Conservation (phyloP, 1,140 invertebrate species). For the Melanaphis sacchari region DNA sequence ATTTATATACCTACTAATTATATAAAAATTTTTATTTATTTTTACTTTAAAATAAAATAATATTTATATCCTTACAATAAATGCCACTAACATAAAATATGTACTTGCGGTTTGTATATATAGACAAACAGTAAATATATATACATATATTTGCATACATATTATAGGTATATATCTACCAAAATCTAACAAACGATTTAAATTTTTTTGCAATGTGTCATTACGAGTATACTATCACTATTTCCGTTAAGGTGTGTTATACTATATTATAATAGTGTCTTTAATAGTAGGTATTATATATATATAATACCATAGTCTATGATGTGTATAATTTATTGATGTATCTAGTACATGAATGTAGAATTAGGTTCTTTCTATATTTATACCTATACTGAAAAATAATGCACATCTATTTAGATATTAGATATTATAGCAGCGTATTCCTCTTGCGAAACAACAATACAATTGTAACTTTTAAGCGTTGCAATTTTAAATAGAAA, state of each 20-base stretch:
- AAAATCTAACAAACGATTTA: constrained; percentile 12
- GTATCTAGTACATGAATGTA: neutral
- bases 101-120: neutral
- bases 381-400: neutral
- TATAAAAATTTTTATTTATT: neutral
- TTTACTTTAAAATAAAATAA: constrained; percentile 7
- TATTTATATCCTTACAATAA: neutral
- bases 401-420: neutral
- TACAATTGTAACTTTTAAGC: neutral
- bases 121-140: neutral
- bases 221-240: constrained; percentile 10
- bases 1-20: neutral
- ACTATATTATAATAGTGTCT: neutral
- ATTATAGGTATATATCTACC: neutral
- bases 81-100: neutral
- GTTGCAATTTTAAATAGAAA: neutral
- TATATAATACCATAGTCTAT: neutral
- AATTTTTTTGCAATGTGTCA: constrained; percentile 9
- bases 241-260: neutral
- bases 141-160: neutral
- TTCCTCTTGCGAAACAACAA: neutral
- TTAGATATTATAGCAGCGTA: neutral
- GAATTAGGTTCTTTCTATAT: neutral
- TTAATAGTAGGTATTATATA: neutral
- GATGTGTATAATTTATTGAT: neutral